Evolutionary conservation across 2,797 vertebrate genomes (phyloP).

Genomic region (Betta splendens): DNA sequence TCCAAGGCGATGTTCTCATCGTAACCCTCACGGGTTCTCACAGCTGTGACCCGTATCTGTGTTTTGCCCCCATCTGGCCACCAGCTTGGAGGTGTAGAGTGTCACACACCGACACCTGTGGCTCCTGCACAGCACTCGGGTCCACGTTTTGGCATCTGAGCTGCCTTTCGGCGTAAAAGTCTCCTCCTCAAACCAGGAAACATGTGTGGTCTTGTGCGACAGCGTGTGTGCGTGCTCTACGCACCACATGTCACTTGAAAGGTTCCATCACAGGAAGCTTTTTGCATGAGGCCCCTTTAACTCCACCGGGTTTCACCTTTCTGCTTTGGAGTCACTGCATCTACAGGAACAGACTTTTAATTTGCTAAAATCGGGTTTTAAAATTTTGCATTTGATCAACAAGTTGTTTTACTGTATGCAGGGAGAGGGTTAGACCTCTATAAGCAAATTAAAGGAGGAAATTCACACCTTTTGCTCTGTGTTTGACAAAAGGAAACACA

Average conservation of each 20-base stretch:
- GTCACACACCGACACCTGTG: slow-evolving; percentile 49
- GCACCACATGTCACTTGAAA: slow-evolving; percentile 27
- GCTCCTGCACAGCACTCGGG: not conserved
- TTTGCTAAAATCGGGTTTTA: not conserved
- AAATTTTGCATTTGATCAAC: not conserved
- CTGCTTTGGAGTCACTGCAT: not conserved
- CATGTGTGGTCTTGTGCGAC: slow-evolving; percentile 36
- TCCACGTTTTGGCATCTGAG: slow-evolving; percentile 16
- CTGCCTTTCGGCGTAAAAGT: not conserved
- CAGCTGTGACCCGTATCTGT: slow-evolving; percentile 58
- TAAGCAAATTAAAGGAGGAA: slow-evolving; percentile 14
- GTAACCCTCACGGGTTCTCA: not conserved
- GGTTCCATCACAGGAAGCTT: slow-evolving; percentile 55
- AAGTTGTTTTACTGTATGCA: too few relatives aligned
- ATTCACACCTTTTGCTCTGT: slow-evolving; percentile 17
- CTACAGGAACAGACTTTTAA: not conserved
- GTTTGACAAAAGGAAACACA: not conserved
- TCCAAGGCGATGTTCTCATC: slow-evolving; percentile 37
- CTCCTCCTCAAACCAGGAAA: slow-evolving; percentile 39
- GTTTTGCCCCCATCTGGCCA: slow-evolving; percentile 70
- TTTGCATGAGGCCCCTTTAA: slow-evolving; percentile 21
- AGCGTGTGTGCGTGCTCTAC: not conserved
- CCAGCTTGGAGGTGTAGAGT: slow-evolving; percentile 20
- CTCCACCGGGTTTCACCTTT: slow-evolving; percentile 15
- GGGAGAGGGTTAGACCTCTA: not conserved